Base-by-base conservation (phyloP, 1,140 invertebrate genomes). In the Philopotamus ludificatus region DNA sequence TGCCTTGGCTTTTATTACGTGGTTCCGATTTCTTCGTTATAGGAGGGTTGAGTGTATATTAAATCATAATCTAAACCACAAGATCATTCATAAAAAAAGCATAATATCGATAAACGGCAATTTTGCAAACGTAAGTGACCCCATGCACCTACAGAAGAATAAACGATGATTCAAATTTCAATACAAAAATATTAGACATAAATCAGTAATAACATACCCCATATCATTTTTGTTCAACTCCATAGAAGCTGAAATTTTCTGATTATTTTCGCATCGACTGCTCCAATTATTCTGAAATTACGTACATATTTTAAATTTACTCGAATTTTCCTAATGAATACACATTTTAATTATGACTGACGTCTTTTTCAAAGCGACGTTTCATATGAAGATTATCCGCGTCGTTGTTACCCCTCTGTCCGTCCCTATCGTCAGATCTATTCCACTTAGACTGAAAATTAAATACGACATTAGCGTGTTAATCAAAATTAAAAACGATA, bases 331-430 rank as follows among this genome's bases (percentile, higher is more conserved):
- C 44, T 25, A 22, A 2, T 3, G 2, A 49, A 25, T 57, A 16
- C 21, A 67, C 25, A 63, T 15, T 1, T 22, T 20, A 23, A 34
- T 54, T 7, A 63, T 20, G 28, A 53, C 3, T 60, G 61, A 65
- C 63, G 44, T 65, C 63, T 47, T 63, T 47, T 22, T 65, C 63
- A 57, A 65, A 69, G 63, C 51, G 65, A n/a, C 63, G 49, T 42
- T 69, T 65, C 20, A 34, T 28, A 18, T 57, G 57, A 49, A 25
- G n/a, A 34, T 68, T 63, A 0, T 63, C 62, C 15, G 67, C 64
- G n/a, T 63, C 60, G 15, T 51, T 51, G 16, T 65, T 63, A 34
- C 16, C 21, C 25, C 16, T 54, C 23, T 54, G 28, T 41, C 39
- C 34, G 16, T 68, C 67, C 1, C 47, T 44, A 41, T 63, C 25